Evolutionary conservation across 2,888 invertebrate species (phyloP).

Genomic region (Julus scanicus): DNA sequence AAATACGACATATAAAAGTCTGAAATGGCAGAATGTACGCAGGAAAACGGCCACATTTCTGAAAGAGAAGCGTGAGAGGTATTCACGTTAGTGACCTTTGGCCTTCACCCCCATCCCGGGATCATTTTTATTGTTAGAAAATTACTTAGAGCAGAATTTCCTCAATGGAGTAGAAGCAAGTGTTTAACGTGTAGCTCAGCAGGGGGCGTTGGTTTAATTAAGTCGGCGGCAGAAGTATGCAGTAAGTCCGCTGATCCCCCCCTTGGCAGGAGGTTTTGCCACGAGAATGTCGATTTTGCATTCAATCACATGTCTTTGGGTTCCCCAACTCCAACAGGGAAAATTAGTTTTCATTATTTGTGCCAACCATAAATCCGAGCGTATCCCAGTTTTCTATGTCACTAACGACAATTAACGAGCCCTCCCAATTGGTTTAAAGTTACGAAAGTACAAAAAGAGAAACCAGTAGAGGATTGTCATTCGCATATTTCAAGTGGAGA

Average conservation of each 20-base stretch:
- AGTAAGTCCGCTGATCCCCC: conserved; percentile 38
- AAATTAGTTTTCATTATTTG: conserved; percentile 52
- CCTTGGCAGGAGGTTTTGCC: conserved; percentile 22
- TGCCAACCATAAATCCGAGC: conserved; percentile 18
- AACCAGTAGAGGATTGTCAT: neutral
- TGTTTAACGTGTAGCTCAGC: conserved; percentile 30
- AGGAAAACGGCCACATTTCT: neutral
- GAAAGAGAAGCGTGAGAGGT: neutral
- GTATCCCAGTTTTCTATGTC: conserved; percentile 9
- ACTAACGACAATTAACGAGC: conserved; percentile 45
- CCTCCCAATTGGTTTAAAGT: conserved; percentile 9
- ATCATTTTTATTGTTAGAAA: conserved; percentile 40
- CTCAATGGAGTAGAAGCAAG: conserved; percentile 26
- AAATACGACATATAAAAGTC: conserved; percentile 37
- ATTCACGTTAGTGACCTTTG: neutral
- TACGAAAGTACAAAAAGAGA: neutral
- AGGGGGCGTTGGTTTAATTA: conserved; percentile 47
- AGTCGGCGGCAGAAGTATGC: conserved; percentile 40
- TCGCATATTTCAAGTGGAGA: conserved; percentile 37
- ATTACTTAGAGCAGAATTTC: conserved; percentile 25
- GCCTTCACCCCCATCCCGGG: neutral
- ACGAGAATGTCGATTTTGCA: conserved; percentile 44
- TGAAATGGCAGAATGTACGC: neutral
- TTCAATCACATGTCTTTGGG: conserved; percentile 32
- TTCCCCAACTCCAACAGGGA: conserved; percentile 42